phyloP scores from a whole-genome alignment of 2,797 vertebrate species.

The Leptodactylus fallax region DNA sequence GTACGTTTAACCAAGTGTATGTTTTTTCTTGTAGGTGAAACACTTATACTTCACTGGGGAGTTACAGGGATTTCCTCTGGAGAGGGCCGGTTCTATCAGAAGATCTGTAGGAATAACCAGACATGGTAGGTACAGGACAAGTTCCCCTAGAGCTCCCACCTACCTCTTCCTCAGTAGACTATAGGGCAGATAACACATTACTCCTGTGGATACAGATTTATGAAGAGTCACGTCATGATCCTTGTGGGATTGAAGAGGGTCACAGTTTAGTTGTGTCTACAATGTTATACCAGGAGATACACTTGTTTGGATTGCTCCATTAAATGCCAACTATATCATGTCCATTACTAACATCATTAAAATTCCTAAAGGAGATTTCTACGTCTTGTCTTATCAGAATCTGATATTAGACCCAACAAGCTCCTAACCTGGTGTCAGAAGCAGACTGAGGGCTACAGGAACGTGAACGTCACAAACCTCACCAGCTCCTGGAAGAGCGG shows the following conservation, averaged over 20 bases:
- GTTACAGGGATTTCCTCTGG: slow-evolving; percentile 82
- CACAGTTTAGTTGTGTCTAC: not conserved
- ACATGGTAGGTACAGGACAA: slow-evolving; percentile 75
- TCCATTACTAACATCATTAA: not conserved
- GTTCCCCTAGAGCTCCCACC: too few relatives aligned
- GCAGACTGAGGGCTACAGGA: slow-evolving; percentile 89
- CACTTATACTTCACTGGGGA: slow-evolving; percentile 89
- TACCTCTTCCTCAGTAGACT: too few relatives aligned
- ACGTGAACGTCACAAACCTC: slow-evolving; percentile 85
- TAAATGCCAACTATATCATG: not conserved
- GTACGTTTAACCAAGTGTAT: too few relatives aligned
- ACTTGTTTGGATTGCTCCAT: not conserved
- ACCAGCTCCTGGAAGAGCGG: slow-evolving; percentile 90
- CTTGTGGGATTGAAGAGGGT: not conserved
- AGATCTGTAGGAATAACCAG: slow-evolving; percentile 87
- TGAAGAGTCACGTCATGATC: not conserved
- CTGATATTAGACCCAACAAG: slow-evolving; percentile 88
- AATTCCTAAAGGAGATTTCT: not conserved
- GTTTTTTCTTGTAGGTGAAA: slow-evolving; percentile 80
- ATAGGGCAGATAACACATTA: not conserved
- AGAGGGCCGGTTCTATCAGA: slow-evolving; percentile 85
- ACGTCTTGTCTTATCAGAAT: slow-evolving; percentile 77
- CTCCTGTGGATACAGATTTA: not conserved
- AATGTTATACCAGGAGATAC: not conserved
- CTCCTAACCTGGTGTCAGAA: slow-evolving; percentile 96